Percentiles rank a stretch among this genome's conserved stretches.
Conservation (phyloP, 2,888 invertebrate genomes). For the Hypomecis atomaria region DNA sequence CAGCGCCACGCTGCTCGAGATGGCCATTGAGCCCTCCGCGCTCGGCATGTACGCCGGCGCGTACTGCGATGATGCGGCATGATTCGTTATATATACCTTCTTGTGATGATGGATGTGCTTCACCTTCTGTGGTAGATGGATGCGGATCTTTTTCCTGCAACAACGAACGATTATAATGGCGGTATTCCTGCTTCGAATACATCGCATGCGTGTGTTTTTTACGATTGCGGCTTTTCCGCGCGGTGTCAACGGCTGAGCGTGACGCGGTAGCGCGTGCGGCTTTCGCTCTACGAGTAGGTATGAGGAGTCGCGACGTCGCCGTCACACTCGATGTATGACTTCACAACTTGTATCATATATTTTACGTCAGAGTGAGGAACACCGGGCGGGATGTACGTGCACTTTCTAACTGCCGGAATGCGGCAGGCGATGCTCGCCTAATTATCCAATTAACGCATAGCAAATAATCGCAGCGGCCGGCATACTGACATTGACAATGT, state of each 20-base stretch:
- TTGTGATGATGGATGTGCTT: constrained; percentile 83
- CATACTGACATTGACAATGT: constrained; percentile 65
- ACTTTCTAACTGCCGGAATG: constrained; percentile 67
- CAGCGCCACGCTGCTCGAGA: constrained; percentile 67
- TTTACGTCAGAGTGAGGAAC: constrained; percentile 44
- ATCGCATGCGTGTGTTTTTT: constrained; percentile 68
- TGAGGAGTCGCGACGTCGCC: constrained; percentile 53
- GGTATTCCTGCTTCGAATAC: constrained; percentile 55
- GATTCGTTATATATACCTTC: constrained; percentile 82
- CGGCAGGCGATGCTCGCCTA: constrained; percentile 46
- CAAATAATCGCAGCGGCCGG: constrained; percentile 65
- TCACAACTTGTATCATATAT: constrained; percentile 52
- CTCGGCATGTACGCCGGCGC: constrained; percentile 77
- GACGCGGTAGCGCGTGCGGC: constrained; percentile 62
- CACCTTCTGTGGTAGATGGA: constrained; percentile 83
- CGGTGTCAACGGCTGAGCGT: constrained; percentile 72
- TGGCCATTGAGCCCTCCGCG: constrained; percentile 72
- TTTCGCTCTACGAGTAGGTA: constrained; percentile 81
- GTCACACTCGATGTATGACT: constrained; percentile 60
- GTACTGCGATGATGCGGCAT: constrained; percentile 76
- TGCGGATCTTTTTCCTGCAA: constrained; percentile 84
- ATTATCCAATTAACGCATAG: constrained; percentile 58
- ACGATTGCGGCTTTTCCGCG: constrained; percentile 64
- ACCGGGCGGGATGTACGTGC: constrained; percentile 50
- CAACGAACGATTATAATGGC: constrained; percentile 64